A percentile compares a stretch with the other conserved stretches of the same genome.
These are phyloP conservation scores for Caenorhabditis becei DNA, from an alignment of 2,888 invertebrate species.

Conservation along the genomic window DNA sequence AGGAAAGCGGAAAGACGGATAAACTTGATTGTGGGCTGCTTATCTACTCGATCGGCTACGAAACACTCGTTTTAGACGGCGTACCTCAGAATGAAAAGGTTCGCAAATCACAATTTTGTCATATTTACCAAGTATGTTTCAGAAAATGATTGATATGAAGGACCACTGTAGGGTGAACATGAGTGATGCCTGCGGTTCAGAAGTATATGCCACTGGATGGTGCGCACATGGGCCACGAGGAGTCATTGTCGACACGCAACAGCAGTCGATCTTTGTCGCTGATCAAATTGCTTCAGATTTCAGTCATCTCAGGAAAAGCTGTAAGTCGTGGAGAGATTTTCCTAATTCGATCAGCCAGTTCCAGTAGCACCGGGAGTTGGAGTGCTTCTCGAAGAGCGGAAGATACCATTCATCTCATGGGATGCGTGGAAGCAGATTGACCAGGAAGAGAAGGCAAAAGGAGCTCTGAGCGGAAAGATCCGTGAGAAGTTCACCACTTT, in stretches of 20 bases:
- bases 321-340: neutral
- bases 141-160: slow-evolving; percentile 73
- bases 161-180: slow-evolving; percentile 78
- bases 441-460: slow-evolving; percentile 72
- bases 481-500: slow-evolving; percentile 76
- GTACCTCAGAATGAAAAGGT: slow-evolving; percentile 71
- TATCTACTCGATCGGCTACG: slow-evolving; percentile 80
- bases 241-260: slow-evolving; percentile 80
- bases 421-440: slow-evolving; percentile 77
- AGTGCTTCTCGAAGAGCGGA: slow-evolving; percentile 56
- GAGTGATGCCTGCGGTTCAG: slow-evolving; percentile 9
- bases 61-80: slow-evolving; percentile 75
- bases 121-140: slow-evolving; percentile 17
- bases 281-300: slow-evolving; percentile 71
- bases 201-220: slow-evolving; percentile 77
- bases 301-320: slow-evolving; percentile 8
- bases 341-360: neutral
- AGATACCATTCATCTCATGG: slow-evolving; percentile 73
- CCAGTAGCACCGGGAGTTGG: slow-evolving; percentile 44
- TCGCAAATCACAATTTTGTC: neutral
- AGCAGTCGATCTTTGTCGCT: slow-evolving; percentile 72
- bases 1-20: slow-evolving; percentile 41
- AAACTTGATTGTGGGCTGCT: slow-evolving; percentile 86
- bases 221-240: slow-evolving; percentile 79
- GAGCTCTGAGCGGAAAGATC: slow-evolving; percentile 75